A percentile compares a stretch with the other conserved stretches of the same genome.
These are phyloP conservation scores for Sebastes glaucus DNA, from an alignment of 2,797 vertebrate species.

Conservation along the genomic window DNA sequence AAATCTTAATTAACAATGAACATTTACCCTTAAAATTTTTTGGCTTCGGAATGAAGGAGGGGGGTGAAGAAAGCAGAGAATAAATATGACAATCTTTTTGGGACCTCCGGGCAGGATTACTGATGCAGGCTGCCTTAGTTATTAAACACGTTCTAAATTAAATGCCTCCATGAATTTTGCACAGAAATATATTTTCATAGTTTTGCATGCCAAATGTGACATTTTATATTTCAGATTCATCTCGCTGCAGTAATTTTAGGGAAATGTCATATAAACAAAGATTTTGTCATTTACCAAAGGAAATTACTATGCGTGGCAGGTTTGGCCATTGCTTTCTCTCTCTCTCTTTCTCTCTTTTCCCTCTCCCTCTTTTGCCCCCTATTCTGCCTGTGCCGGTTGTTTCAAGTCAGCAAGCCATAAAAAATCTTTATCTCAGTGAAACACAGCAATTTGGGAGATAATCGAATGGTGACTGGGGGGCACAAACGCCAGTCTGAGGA, in stretches of 20 bases:
- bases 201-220: conserved; percentile 99
- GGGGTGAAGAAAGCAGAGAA: conserved; percentile 89
- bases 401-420: conserved; percentile 99
- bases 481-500: conserved; percentile 99
- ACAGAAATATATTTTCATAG: conserved; percentile 99
- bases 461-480: conserved; percentile 99
- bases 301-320: conserved; percentile 98
- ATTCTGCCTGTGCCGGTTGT: conserved; percentile 93
- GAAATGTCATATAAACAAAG: conserved; percentile 99
- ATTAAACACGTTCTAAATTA: conserved; percentile 99
- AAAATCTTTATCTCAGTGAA: conserved; percentile 99
- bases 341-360: conserved; percentile 55
- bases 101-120: conserved; percentile 99
- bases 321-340: conserved; percentile 88
- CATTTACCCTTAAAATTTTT: conserved; percentile 97
- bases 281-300: conserved; percentile 99
- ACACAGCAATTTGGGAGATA: conserved; percentile 99
- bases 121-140: conserved; percentile 96
- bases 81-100: conserved; percentile 99
- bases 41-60: conserved; percentile 87
- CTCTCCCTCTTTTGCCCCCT: conserved; percentile 75
- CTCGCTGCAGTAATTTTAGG: conserved; percentile 93
- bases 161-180: conserved; percentile 99
- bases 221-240: conserved; percentile 99
- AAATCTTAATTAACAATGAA: conserved; percentile 99